Evolutionary conservation across 2,113 vertebrate species (phyloP).

Genomic region (Morone saxatilis): DNA sequence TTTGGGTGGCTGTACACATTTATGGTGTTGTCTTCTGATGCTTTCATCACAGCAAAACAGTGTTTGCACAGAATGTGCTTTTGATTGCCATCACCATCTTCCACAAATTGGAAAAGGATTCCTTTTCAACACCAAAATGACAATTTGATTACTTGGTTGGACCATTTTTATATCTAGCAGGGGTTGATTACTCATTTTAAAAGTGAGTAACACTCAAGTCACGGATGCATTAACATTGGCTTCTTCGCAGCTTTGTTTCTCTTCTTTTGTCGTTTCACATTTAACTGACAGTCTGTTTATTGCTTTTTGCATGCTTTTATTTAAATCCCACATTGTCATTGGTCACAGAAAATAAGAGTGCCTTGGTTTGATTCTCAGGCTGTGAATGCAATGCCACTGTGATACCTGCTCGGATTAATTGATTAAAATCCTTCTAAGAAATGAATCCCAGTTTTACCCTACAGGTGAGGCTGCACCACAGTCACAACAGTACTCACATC

Average conservation of each 20-base stretch:
- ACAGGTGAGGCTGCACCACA: slow-evolving; percentile 25
- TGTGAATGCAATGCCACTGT: background rate
- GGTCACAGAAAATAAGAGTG: slow-evolving; percentile 24
- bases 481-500: slow-evolving; percentile 17
- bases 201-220: slow-evolving; percentile 46
- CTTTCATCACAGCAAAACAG: slow-evolving; percentile 16
- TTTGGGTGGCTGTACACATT: background rate
- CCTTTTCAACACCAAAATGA: slow-evolving; percentile 31
- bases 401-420: slow-evolving; percentile 53
- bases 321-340: slow-evolving; percentile 32
- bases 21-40: background rate
- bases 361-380: slow-evolving; percentile 2
- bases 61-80: slow-evolving; percentile 2
- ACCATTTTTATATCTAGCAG: slow-evolving; percentile 28
- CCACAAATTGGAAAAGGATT: slow-evolving; percentile 48
- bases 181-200: slow-evolving; percentile 47
- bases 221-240: slow-evolving; percentile 39
- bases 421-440: slow-evolving; percentile 54
- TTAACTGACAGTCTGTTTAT: slow-evolving; percentile 36
- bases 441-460: slow-evolving; percentile 36
- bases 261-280: slow-evolving; percentile 24
- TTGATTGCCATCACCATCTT: slow-evolving; percentile 30
- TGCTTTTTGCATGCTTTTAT: slow-evolving; percentile 33
- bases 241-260: background rate
- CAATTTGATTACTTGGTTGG: slow-evolving; percentile 45